Evolutionary conservation across 2,888 invertebrate genomes (phyloP), one percentile per base, ranked within the genome.

Genomic region (Cistogaster globosa): DNA sequence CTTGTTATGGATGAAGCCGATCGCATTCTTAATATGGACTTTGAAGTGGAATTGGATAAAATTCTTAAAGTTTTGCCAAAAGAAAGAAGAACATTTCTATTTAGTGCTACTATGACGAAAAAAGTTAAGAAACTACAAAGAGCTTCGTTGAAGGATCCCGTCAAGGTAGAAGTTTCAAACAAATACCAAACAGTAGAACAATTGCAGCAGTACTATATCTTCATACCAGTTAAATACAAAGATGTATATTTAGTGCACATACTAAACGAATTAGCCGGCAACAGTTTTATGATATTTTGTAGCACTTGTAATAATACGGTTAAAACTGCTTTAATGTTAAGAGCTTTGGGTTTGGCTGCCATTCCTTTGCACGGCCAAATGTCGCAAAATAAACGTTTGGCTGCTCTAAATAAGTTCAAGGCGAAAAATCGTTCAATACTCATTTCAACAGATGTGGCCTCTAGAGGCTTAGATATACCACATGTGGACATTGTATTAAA

Each of bases 1-100:
- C 93, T 98, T 93, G 98, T 99, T 0, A 98, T 99, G 98, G 99
- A 99, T 89, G 99, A 99, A 94, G 99, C 99, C 0, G 99, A 99
- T 93, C 95, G 99, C 87, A 99, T 99, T 88, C 94, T 99, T 4
- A 99, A 99, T 92, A 98, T 99, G 98, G 99, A 99, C 91, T 99
- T 99, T 91, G 99, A 99, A 93, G 96, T 97, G 14, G 99, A 99
- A 93, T 96, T 99, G 0, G 98, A 99, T 92, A 99, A 99, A 93
- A 99, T 99, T 78, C 93, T 99, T 2, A 96, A 96, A 90, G 92
- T 93, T 3, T 96, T 99, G 76, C 99, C 99, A 0, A 94, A 96
- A 38, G 98, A 99, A 89, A 94, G 99, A 5, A 94, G 95, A 84
- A 99, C 99, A 0, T 97, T 96, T 90, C 93, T 99, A 16, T 99